Evolutionary conservation across 2,113 vertebrate genomes (phyloP).

Genomic region (Phyllostomus hastatus): DNA sequence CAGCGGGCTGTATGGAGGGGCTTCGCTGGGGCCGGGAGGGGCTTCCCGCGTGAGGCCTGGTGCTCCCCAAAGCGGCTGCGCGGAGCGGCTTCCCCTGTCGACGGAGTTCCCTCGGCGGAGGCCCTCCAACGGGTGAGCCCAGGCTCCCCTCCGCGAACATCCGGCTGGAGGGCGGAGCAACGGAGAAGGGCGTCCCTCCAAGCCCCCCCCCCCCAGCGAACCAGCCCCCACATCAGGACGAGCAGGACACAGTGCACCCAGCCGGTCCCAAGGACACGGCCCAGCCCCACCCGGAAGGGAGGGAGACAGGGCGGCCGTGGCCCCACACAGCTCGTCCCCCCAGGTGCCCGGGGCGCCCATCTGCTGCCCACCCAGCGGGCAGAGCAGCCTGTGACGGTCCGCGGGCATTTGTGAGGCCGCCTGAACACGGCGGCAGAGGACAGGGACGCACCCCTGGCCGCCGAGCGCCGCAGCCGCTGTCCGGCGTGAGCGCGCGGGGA

Average conservation of each 20-base stretch:
- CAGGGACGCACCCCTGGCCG: not conserved
- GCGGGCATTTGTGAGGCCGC: not conserved
- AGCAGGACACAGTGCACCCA: not conserved
- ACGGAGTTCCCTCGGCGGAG: not conserved
- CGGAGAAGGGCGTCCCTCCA: rapidly evolving
- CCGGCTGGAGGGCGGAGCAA: not conserved
- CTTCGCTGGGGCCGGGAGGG: not conserved
- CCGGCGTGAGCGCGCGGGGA: not conserved
- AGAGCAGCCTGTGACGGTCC: not conserved
- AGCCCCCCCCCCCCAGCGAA: rapidly evolving
- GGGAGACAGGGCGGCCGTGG: rapidly evolving
- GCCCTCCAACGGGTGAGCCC: rapidly evolving
- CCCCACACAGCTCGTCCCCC: not conserved
- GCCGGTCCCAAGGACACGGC: not conserved
- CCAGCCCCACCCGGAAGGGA: not conserved
- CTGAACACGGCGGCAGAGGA: rapidly evolving
- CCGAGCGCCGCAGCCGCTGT: not conserved
- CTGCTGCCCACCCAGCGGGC: not conserved
- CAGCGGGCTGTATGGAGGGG: not conserved
- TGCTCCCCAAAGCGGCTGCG: rapidly evolving
- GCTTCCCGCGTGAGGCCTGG: not conserved
- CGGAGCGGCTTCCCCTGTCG: rapidly evolving
- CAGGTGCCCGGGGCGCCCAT: not conserved
- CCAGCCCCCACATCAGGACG: rapidly evolving
- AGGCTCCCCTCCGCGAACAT: too few relatives aligned